These are phyloP conservation scores for Pampus argenteus DNA, from an alignment of 2,797 vertebrate genomes.

Conservation along the genomic window DNA sequence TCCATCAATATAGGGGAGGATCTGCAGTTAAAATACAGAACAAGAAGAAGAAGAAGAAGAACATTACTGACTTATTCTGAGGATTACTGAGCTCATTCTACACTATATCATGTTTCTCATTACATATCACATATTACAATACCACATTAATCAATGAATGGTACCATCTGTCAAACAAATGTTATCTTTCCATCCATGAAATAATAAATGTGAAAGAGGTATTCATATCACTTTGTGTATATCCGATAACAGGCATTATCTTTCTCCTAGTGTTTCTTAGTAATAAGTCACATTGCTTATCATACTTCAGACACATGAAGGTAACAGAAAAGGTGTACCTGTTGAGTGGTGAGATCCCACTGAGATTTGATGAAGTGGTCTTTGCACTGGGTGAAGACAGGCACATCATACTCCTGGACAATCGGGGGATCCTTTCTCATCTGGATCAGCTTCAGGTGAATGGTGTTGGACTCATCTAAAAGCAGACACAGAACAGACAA, in stretches of 20 bases:
- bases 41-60: too few species aligned
- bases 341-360: slow-evolving; percentile 99
- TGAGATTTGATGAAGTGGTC: slow-evolving; percentile 95
- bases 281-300: slow-evolving; percentile 26
- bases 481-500: slow-evolving; percentile 25
- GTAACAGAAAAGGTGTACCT: slow-evolving; percentile 79
- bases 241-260: slow-evolving; percentile 27
- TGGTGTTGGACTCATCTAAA: slow-evolving; percentile 96
- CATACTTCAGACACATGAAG: background rate
- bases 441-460: slow-evolving; percentile 96
- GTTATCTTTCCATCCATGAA: slow-evolving; percentile 12
- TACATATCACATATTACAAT: slow-evolving; percentile 5
- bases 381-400: slow-evolving; percentile 96
- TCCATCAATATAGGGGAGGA: slow-evolving; percentile 95
- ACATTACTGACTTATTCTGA: background rate
- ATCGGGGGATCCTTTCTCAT: slow-evolving; percentile 92
- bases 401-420: slow-evolving; percentile 98
- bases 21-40: slow-evolving; percentile 83
- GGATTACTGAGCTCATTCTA: background rate
- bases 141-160: slow-evolving; percentile 12
- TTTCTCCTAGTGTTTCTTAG: slow-evolving; percentile 15
- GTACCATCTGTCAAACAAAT: background rate
- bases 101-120: slow-evolving; percentile 2
- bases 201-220: background rate
- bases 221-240: background rate